Percentiles rank a stretch among this genome's conserved stretches.
Conservation (phyloP, 2,888 invertebrate species). For the Salticus scenicus region DNA sequence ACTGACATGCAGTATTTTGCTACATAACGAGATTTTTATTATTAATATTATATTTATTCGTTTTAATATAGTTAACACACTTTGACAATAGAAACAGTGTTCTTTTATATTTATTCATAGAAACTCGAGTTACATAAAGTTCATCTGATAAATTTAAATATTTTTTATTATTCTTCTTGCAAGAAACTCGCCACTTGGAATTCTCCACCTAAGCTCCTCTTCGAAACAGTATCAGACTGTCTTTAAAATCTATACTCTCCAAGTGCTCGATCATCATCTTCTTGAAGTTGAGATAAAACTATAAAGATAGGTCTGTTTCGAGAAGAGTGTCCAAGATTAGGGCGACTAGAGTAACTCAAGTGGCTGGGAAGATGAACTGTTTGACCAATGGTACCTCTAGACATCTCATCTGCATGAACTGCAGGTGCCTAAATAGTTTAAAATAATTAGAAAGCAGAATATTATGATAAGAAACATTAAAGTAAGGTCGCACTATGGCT, state of each 20-base stretch:
- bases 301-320: slow-evolving; percentile 63
- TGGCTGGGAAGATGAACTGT: not conserved
- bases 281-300: slow-evolving; percentile 55
- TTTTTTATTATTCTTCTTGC: no score
- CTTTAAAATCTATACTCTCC: slow-evolving; percentile 62
- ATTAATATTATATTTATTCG: no score
- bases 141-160: no score
- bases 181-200: no score
- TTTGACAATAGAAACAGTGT: no score
- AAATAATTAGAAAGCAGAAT: not conserved
- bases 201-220: no score
- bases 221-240: not conserved
- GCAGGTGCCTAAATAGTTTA: not conserved
- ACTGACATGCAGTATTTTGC: no score
- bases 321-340: slow-evolving; percentile 48
- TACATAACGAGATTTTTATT: no score
- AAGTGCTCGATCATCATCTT: slow-evolving; percentile 36
- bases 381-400: not conserved
- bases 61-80: no score
- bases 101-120: no score
- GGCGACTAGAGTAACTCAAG: slow-evolving; percentile 26
- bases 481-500: no score
- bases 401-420: not conserved
- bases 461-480: not conserved
- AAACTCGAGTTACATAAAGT: no score